phyloP scores from a whole-genome alignment of 2,113 vertebrate species.

The Xerus inauris region DNA sequence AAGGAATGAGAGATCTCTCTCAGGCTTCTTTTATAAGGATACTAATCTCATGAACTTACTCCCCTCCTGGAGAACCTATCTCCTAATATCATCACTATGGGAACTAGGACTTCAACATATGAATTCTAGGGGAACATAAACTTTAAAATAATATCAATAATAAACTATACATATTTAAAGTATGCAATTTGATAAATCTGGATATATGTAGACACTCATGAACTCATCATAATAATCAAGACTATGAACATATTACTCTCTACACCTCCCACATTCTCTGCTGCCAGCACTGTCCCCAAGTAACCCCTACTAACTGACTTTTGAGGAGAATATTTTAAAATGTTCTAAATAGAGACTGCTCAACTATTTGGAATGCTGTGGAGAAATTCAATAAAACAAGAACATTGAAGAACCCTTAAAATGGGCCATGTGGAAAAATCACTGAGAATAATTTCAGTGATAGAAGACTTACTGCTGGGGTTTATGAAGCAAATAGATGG shows the following conservation, averaged over 20 bases:
- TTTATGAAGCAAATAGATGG: slow-evolving; percentile 29
- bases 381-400: slow-evolving; percentile 31
- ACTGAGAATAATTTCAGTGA: neutral
- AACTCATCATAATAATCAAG: neutral
- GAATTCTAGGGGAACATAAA: neutral
- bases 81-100: neutral
- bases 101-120: neutral
- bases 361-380: neutral
- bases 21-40: neutral
- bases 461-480: neutral
- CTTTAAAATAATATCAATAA: neutral
- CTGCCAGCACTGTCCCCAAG: neutral
- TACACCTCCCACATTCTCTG: neutral
- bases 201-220: neutral
- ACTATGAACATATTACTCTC: neutral
- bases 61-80: neutral
- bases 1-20: neutral
- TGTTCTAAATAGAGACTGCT: neutral
- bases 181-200: neutral
- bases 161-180: neutral
- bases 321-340: slow-evolving; percentile 7
- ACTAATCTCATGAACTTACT: neutral
- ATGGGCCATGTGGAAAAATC: slow-evolving; percentile 6
- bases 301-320: neutral
- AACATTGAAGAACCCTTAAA: slow-evolving; percentile 31